Percentiles rank a stretch among this genome's conserved stretches.
Evolutionary conservation across 2,888 invertebrate species (phyloP).

Genomic region (Bimastos eiseni): DNA sequence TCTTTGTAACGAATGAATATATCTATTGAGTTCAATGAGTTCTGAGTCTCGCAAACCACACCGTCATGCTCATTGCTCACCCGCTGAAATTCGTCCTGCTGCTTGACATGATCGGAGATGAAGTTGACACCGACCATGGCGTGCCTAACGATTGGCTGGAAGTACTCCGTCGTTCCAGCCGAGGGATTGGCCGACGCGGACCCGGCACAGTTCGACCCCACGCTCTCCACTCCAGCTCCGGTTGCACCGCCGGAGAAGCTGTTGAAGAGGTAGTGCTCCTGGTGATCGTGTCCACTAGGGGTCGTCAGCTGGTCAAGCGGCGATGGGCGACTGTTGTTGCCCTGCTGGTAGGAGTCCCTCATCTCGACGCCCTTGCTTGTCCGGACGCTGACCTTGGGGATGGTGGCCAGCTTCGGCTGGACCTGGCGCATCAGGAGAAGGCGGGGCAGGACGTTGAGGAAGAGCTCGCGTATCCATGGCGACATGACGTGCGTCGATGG

Average conservation of each 20-base stretch:
- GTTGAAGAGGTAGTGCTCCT: constrained; percentile 30
- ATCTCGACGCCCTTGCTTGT: constrained; percentile 40
- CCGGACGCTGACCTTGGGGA: constrained; percentile 40
- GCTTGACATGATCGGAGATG: constrained; percentile 46
- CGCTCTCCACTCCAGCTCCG: neutral
- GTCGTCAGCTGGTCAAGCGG: neutral
- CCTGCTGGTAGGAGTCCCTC: constrained; percentile 33
- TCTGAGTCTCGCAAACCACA: too few species aligned
- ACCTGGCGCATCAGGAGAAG: constrained; percentile 89
- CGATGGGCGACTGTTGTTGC: neutral
- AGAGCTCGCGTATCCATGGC: constrained; percentile 92
- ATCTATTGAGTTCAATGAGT: too few species aligned
- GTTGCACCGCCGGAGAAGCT: neutral
- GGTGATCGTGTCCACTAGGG: neutral
- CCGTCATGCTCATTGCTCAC: too few species aligned
- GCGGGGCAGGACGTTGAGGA: constrained; percentile 90
- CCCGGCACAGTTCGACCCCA: neutral
- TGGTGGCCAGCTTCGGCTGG: constrained; percentile 30
- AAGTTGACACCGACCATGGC: constrained; percentile 46
- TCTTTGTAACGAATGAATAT: too few species aligned
- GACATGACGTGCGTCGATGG: constrained; percentile 98
- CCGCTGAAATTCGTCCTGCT: constrained; percentile 46
- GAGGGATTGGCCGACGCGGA: neutral
- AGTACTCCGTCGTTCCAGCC: neutral
- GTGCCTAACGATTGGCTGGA: constrained; percentile 41